These are phyloP conservation scores for Anomalospiza imberbis DNA, from an alignment of 2,797 vertebrate species.

Conservation along the genomic window DNA sequence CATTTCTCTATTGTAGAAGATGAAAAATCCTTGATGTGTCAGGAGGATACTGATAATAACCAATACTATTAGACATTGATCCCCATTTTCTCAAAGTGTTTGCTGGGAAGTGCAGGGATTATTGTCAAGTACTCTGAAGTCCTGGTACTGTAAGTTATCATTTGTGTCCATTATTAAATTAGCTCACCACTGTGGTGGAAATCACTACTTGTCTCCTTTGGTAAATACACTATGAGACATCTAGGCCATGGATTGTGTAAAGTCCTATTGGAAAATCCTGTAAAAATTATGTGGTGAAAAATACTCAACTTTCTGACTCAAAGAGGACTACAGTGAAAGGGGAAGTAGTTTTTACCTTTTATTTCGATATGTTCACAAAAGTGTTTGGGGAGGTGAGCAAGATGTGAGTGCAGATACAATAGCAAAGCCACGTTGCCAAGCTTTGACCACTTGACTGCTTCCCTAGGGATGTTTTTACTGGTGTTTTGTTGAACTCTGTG, in stretches of 20 bases:
- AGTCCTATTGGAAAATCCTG: neutral
- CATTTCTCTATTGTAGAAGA: neutral
- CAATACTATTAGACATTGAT: neutral
- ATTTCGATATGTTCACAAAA: neutral
- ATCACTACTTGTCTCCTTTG: neutral
- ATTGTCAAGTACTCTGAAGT: neutral
- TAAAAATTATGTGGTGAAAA: neutral
- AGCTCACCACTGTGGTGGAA: neutral
- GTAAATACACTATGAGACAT: neutral
- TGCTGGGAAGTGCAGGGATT: constrained; percentile 8
- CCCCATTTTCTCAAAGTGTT: neutral
- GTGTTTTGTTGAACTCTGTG: constrained; percentile 58
- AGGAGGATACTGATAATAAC: neutral
- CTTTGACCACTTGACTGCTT: constrained; percentile 53
- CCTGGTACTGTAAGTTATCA: neutral
- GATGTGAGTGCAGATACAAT: constrained; percentile 2
- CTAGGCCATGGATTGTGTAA: neutral
- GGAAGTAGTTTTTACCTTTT: neutral
- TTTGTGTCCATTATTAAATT: constrained; percentile 19
- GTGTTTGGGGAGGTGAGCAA: neutral
- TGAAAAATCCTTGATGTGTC: neutral
- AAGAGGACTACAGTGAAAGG: neutral
- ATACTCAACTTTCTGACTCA: neutral
- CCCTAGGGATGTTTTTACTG: constrained; percentile 63
- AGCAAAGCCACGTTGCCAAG: constrained; percentile 58